These are phyloP conservation scores for Odontomyia ornata DNA, from an alignment of 2,888 invertebrate species.

Conservation along the genomic window DNA sequence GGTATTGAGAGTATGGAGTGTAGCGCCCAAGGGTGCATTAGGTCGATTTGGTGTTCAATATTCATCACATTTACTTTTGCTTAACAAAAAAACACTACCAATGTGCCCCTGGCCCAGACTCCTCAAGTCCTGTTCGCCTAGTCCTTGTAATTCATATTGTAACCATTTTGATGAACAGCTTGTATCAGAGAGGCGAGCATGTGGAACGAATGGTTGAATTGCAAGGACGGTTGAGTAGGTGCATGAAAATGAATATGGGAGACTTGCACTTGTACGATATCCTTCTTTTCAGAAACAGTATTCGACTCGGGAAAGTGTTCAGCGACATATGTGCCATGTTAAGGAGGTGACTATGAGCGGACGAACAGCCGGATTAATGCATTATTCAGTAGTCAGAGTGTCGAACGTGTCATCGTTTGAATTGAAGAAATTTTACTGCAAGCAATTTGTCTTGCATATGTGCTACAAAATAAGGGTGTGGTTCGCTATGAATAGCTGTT, in stretches of 20 bases:
- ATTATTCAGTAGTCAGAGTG: constrained; percentile 9
- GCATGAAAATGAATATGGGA: background rate
- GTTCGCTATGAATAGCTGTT: background rate
- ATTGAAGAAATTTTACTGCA: background rate
- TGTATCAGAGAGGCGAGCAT: background rate
- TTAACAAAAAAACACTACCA: background rate
- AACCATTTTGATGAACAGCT: constrained; percentile 5
- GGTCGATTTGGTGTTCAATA: constrained; percentile 5
- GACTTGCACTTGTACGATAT: constrained; percentile 2
- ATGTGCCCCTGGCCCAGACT: background rate
- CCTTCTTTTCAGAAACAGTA: background rate
- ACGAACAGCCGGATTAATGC: background rate
- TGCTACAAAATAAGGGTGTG: background rate
- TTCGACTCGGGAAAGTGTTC: background rate
- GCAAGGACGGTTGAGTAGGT: background rate
- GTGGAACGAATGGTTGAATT: background rate
- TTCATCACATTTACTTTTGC: constrained; percentile 19
- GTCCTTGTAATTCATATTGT: background rate
- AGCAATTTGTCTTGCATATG: background rate
- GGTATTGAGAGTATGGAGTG: background rate
- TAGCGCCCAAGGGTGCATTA: constrained; percentile 13
- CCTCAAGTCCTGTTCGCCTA: constrained; percentile 12
- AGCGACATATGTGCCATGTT: background rate
- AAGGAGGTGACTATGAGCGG: background rate
- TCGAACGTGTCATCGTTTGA: background rate